Base-by-base conservation (phyloP, 64 coral and sea anemone species). In the Montipora capricornis region DNA sequence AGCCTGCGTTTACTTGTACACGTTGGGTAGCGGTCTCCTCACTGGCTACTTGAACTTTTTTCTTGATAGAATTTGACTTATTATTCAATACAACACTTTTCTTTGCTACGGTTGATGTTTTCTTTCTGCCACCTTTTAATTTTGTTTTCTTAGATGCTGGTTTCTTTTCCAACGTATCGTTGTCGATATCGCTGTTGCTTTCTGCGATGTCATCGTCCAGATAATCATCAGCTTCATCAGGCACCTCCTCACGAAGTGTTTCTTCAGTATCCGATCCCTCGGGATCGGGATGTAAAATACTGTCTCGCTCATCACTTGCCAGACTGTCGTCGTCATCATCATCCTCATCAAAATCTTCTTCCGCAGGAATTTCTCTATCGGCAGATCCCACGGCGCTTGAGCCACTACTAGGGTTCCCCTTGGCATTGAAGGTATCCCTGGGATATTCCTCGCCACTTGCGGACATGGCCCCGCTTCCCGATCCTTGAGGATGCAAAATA, bases 1-100 rank as follows among this genome's bases (percentile, higher is more conserved):
- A 99, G 15, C 98, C 98, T 13, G 98, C 98, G 57, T 99, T 99
- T 16, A 99, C 98, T 87, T 99, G 98, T 47, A 99, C 98, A 20
- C 98, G 76, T 49, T 99, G 98, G 26, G 98, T 99, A n/a, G 92
- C 98, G 37, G 95, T 85, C 55, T 94, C 98, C 52, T 99, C 91
- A 5, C 79, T 88, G 19, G 96, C 93, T 7, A 99, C 98, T 80
- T 99, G 98, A 2, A 99, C 98, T 46, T 99, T 99, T 67, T 96
- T 99, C 5, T 87, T 92, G 74, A 78, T 91, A 80, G 62, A 53
- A 78, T 87, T 69, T 81, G 87, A 93, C 44, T 87, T 93, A 76
- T 94, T 95, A 78, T 68, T 53, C 14, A 85, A 74, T 73, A 84
- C 77, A 58, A 84, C 59, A 49, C 87, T 97, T 80, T 95, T 92